Evolutionary conservation across 1,140 invertebrate genomes (phyloP).

Genomic region (Holotrichia oblita): DNA sequence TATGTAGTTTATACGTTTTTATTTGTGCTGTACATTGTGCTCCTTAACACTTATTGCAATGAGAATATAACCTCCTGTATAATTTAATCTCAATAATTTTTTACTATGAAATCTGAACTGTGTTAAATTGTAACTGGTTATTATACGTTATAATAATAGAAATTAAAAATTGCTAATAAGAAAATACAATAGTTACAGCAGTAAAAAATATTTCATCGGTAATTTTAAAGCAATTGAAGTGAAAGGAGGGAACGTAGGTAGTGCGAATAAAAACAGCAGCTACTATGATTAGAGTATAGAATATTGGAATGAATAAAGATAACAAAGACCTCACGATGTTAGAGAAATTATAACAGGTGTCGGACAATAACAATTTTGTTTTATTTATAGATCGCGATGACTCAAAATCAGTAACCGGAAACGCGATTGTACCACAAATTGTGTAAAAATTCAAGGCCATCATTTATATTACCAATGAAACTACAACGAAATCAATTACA

Average conservation of each 20-base stretch:
- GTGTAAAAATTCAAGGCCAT: slow-evolving; percentile 42
- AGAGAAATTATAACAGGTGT: slow-evolving; percentile 28
- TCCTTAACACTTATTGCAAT: neutral
- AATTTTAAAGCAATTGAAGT: slow-evolving; percentile 1
- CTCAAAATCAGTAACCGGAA: slow-evolving; percentile 42
- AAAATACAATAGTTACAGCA: neutral
- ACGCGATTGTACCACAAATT: slow-evolving; percentile 26
- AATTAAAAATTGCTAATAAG: neutral
- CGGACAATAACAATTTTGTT: slow-evolving; percentile 12
- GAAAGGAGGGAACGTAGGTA: neutral
- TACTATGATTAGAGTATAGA: neutral
- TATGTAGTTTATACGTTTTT: no score
- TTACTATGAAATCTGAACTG: neutral
- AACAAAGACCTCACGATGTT: neutral
- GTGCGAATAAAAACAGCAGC: neutral
- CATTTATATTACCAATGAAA: slow-evolving; percentile 20
- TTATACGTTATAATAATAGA: neutral
- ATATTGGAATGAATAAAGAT: slow-evolving; percentile 21
- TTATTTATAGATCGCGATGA: slow-evolving; percentile 33
- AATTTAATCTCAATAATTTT: neutral
- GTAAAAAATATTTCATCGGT: neutral
- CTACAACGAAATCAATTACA: neutral
- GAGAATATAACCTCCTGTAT: neutral
- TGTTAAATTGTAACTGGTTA: neutral
- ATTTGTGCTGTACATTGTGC: no score